Conservation (phyloP, 2,888 invertebrate genomes). For the Acanthosepion esculentum region DNA sequence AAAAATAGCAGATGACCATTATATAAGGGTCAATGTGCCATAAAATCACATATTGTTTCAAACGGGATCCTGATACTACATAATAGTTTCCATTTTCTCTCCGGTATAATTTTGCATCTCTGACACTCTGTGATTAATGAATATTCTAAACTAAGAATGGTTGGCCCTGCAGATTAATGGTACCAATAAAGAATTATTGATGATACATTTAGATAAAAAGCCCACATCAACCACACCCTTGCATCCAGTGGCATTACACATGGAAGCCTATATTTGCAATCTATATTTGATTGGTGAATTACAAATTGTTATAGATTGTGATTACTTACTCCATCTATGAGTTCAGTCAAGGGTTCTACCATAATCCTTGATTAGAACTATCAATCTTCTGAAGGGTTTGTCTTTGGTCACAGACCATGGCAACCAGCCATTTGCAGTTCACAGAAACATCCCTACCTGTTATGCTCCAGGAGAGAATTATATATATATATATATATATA, state of each 20-base stretch:
- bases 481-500: background rate
- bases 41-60: background rate
- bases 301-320: background rate
- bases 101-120: background rate
- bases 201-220: background rate
- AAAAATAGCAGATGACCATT: background rate
- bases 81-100: background rate
- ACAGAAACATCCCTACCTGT: background rate
- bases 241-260: background rate
- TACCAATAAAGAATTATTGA: background rate
- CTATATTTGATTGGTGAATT: constrained; percentile 18
- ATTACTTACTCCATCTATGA: background rate
- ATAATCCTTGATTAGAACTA: background rate
- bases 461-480: background rate
- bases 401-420: constrained; percentile 33
- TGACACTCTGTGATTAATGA: background rate
- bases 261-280: background rate
- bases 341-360: background rate
- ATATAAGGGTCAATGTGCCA: background rate
- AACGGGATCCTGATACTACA: background rate
- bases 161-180: background rate
- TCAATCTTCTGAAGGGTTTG: background rate
- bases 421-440: constrained; percentile 18
- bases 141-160: background rate
- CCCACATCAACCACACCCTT: background rate